Conservation (phyloP, 2,113 vertebrate genomes). For the Vireo altiloquus region DNA sequence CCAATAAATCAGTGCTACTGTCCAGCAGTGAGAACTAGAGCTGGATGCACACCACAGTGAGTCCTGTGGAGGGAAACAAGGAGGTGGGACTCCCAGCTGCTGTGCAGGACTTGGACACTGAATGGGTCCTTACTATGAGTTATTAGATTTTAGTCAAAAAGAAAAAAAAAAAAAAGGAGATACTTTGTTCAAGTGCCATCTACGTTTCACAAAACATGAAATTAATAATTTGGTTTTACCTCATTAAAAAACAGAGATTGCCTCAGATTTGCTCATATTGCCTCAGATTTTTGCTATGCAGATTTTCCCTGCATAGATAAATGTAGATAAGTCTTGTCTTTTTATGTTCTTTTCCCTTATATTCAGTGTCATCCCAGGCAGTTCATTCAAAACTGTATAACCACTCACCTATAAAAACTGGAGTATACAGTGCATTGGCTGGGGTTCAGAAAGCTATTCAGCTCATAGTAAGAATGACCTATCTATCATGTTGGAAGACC, state of each 20-base stretch:
- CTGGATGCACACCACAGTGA: rapidly evolving
- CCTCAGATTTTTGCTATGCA: too few species aligned
- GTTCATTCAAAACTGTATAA: not conserved
- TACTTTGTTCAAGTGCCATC: not conserved
- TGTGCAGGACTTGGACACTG: not conserved
- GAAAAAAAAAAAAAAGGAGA: not conserved
- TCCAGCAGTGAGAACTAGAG: not conserved
- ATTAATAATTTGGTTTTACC: not conserved
- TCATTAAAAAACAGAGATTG: not conserved
- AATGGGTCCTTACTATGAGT: not conserved
- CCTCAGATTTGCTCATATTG: not conserved
- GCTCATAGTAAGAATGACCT: not conserved
- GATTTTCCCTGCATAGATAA: not conserved
- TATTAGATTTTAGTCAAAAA: not conserved
- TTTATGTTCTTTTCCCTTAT: not conserved
- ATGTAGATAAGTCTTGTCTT: not conserved
- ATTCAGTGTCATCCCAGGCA: not conserved
- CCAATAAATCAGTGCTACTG: not conserved
- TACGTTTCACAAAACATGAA: not conserved
- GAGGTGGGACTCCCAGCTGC: not conserved
- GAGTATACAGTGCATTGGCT: not conserved
- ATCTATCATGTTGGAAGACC: not conserved
- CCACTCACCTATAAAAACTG: not conserved
- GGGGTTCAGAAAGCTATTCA: not conserved
- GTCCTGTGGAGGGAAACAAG: not conserved